Conservation (phyloP, 2,797 vertebrate genomes). For the Arrhamphus sclerolepis region DNA sequence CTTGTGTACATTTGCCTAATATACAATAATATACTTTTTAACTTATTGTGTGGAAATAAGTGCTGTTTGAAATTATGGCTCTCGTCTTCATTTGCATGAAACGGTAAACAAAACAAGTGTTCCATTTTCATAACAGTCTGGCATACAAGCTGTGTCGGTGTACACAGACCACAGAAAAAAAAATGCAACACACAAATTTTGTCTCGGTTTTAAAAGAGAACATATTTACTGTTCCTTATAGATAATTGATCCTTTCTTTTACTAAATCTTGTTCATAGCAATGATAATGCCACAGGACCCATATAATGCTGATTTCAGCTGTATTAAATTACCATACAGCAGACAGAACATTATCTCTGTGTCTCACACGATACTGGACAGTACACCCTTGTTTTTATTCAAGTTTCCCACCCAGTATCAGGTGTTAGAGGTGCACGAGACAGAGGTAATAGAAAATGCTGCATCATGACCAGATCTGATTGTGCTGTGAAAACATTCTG, state of each 20-base stretch:
- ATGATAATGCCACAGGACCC: constrained; percentile 40
- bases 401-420: constrained; percentile 16
- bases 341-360: constrained; percentile 25
- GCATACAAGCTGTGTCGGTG: constrained; percentile 35
- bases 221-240: not conserved
- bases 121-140: constrained; percentile 38
- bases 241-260: too few species aligned
- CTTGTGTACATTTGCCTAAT: not conserved
- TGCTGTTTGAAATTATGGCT: constrained; percentile 2
- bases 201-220: constrained; percentile 46
- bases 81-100: constrained; percentile 17
- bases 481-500: constrained; percentile 28
- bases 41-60: not conserved
- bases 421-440: constrained; percentile 9
- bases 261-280: constrained; percentile 59
- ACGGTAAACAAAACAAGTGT: constrained; percentile 35
- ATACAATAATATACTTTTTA: not conserved
- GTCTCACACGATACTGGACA: constrained; percentile 21
- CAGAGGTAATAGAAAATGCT: constrained; percentile 18
- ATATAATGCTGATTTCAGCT: constrained; percentile 53
- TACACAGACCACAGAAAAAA: constrained; percentile 16
- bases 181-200: constrained; percentile 22
- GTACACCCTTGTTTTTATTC: constrained; percentile 6
- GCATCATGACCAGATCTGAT: constrained; percentile 34
- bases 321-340: constrained; percentile 47